Evolutionary conservation across 2,113 vertebrate genomes (phyloP).

Genomic region (Hiodon tergisus): DNA sequence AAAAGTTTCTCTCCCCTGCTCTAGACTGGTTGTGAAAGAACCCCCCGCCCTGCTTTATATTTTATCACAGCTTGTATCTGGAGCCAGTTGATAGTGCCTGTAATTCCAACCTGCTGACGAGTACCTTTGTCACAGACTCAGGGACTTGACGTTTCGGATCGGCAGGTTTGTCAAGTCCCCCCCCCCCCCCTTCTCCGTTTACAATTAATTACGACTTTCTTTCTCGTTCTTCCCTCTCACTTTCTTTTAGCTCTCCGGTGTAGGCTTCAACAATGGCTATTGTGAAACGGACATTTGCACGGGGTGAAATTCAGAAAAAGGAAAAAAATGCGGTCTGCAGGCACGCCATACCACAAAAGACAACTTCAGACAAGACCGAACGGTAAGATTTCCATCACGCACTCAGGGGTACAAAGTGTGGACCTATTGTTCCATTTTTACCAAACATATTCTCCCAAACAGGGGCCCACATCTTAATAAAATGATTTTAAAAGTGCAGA

Average conservation of each 20-base stretch:
- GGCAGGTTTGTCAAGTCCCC: conserved; percentile 74
- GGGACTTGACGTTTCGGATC: conserved; percentile 37
- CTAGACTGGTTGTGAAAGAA: background rate
- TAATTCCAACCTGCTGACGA: conserved; percentile 38
- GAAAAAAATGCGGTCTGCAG: background rate
- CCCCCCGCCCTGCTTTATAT: background rate
- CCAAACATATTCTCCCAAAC: no score
- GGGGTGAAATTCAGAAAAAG: background rate
- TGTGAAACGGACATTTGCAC: background rate
- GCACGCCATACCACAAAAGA: no score
- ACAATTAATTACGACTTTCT: conserved; percentile 77
- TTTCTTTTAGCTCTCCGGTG: conserved; percentile 29
- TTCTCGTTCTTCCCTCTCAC: conserved; percentile 34
- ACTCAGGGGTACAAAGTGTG: no score
- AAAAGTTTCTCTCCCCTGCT: conserved; percentile 4
- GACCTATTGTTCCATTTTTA: no score
- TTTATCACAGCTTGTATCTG: conserved; percentile 23
- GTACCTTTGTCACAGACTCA: conserved; percentile 31
- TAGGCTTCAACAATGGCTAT: background rate
- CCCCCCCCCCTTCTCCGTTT: conserved; percentile 68
- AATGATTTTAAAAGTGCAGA: no score
- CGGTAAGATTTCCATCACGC: background rate
- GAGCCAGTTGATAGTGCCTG: conserved; percentile 15
- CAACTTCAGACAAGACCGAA: background rate
- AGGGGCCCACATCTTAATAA: no score